Evolutionary conservation across 2,113 vertebrate genomes (phyloP).

Genomic region (Lamprologus ornatipinnis): DNA sequence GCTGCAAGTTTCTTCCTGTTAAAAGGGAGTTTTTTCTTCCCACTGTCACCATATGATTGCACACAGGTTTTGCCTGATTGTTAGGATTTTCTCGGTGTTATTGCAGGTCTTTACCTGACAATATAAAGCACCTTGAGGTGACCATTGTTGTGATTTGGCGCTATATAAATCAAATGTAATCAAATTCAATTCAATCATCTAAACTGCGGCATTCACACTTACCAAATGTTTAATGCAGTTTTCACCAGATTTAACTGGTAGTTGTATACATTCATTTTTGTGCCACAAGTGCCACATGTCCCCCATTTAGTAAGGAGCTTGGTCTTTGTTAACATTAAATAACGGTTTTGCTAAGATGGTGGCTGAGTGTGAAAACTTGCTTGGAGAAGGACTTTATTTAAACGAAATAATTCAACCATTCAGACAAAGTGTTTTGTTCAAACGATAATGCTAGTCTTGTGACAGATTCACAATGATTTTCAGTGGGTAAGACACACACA

Average conservation of each 20-base stretch:
- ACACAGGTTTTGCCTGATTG: background rate
- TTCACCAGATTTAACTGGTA: background rate
- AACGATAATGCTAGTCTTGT: background rate
- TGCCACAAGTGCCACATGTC: background rate
- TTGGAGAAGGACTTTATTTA: background rate
- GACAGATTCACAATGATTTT: slow-evolving; percentile 43
- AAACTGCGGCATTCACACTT: background rate
- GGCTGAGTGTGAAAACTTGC: background rate
- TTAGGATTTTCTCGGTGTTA: background rate
- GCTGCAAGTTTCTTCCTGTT: background rate
- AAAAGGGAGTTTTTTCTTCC: background rate
- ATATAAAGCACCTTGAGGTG: background rate
- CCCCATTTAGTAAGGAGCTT: background rate
- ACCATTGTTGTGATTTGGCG: background rate
- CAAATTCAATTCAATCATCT: background rate
- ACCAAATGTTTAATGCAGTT: background rate
- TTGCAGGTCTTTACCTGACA: background rate
- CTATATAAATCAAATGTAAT: background rate
- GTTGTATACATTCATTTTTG: background rate
- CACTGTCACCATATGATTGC: background rate
- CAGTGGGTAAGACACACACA: background rate
- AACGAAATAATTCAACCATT: slow-evolving; percentile 7
- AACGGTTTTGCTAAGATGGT: background rate
- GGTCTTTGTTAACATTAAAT: background rate
- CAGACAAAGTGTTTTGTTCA: background rate